Evolutionary conservation across 2,797 vertebrate genomes (phyloP), one percentile per base, ranked within the genome.

Genomic region (Tauraco hartlaubi): DNA sequence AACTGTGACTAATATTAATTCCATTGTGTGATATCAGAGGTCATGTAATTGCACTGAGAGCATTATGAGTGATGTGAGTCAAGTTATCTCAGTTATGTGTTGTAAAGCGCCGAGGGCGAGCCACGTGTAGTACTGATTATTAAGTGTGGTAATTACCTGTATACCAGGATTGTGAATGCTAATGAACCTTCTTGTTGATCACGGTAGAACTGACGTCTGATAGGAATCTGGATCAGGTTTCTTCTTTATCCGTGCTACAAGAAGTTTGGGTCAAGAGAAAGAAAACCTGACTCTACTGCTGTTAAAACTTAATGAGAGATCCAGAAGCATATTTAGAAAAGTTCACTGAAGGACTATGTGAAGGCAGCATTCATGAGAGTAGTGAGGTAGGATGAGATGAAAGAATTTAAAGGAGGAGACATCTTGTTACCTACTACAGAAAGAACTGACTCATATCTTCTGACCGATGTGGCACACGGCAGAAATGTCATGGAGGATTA

Each of bases 401-500:
- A 83, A 49, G 12, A 80, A 54, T 66, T 76, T 69, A 44, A 54
- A 74, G 58, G 31, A 64, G 33, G 14, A 49, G 8, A 28, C 5
- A 22, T 43, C 14, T 56, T 39, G 18, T 75, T 75, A 59, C 15
- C 39, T 66, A 4, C 26, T 54, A n/a, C 25, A 44, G 51, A 31
- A 21, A 68, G 43, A 89, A 72, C 17, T 37, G 48, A 56, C 33
- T 76, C 5, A 2, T 26, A 4, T 74, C 9, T 44, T 87, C 31
- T 79, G 35, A 39, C 31, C 48, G 29, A 85, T 31, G 28, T 7
- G 19, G 15, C 46, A 79, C 0, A 0, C 37, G 33, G 25, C 12
- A 85, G 63, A 79, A 74, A 59, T 41, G 11, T 41, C 9, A 46
- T 1, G 1, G 33, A 69, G 16, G 17, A 82, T 29, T 58, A 66